Evolutionary conservation across 2,113 vertebrate species (phyloP).

Genomic region (Otis tarda): DNA sequence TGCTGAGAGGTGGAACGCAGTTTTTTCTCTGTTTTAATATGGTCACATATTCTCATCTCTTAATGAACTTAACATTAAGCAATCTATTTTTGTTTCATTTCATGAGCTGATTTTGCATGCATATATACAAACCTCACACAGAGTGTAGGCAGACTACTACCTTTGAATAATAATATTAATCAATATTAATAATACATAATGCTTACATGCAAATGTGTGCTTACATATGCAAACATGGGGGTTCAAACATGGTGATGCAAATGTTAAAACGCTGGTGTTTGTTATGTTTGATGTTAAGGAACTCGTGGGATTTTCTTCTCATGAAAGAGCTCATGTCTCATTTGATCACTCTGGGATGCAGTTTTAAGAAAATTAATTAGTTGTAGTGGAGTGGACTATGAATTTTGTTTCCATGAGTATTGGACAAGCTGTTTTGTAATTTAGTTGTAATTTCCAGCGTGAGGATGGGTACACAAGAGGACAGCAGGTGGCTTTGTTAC

Average conservation of each 20-base stretch:
- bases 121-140: background rate
- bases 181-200: slow-evolving; percentile 52
- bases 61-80: background rate
- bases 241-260: slow-evolving; percentile 8
- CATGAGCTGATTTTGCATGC: background rate
- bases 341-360: slow-evolving; percentile 34
- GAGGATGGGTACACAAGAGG: background rate
- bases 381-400: slow-evolving; percentile 8
- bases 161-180: slow-evolving; percentile 31
- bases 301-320: slow-evolving; percentile 47
- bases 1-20: background rate
- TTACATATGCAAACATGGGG: slow-evolving; percentile 27
- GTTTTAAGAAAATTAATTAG: slow-evolving; percentile 59
- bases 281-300: slow-evolving; percentile 34
- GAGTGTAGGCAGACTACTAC: background rate
- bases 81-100: background rate
- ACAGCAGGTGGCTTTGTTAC: background rate
- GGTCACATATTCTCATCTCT: background rate
- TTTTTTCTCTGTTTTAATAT: background rate
- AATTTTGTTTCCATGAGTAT: background rate
- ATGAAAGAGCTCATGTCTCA: slow-evolving; percentile 43
- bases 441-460: slow-evolving; percentile 13
- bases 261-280: slow-evolving; percentile 10
- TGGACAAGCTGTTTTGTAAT: slow-evolving; percentile 7
- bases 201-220: background rate